Evolutionary conservation across 2,797 vertebrate genomes (phyloP).

Genomic region (Cichlasoma orientale): DNA sequence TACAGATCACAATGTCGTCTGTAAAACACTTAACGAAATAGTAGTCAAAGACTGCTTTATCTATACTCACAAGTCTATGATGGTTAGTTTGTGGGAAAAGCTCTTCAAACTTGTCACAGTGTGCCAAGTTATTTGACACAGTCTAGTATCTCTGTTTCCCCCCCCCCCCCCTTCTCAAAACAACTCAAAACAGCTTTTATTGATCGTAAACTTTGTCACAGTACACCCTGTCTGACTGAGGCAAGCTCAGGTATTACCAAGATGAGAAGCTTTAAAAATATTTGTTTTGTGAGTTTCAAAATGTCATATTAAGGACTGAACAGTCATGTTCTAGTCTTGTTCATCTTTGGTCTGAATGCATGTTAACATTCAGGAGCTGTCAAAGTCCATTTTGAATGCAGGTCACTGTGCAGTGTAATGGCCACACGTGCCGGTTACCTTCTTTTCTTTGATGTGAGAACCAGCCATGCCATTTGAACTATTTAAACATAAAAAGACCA

Average conservation of each 20-base stretch:
- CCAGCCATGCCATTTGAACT: constrained; percentile 17
- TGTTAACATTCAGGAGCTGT: neutral
- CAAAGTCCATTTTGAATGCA: neutral
- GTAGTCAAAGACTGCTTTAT: neutral
- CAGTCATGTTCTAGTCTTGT: neutral
- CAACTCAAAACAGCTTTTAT: neutral
- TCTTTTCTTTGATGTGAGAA: neutral
- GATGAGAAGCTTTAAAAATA: neutral
- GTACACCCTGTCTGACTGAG: neutral
- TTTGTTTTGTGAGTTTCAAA: neutral
- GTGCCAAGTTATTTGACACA: neutral
- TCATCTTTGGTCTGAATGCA: neutral
- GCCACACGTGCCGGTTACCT: neutral
- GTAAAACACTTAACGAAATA: neutral
- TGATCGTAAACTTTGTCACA: constrained; percentile 2
- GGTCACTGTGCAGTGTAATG: neutral
- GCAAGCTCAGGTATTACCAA: neutral
- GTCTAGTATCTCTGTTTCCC: neutral
- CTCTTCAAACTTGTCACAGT: neutral
- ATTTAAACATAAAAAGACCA: constrained; percentile 19
- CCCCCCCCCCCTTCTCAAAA: neutral
- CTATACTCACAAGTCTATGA: neutral
- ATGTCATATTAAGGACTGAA: neutral
- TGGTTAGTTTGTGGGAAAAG: neutral
- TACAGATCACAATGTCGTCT: too few relatives aligned